Evolutionary conservation across 2,888 invertebrate genomes (phyloP), one percentile per base, ranked within the genome.

Genomic region (Candidula unifasciata): DNA sequence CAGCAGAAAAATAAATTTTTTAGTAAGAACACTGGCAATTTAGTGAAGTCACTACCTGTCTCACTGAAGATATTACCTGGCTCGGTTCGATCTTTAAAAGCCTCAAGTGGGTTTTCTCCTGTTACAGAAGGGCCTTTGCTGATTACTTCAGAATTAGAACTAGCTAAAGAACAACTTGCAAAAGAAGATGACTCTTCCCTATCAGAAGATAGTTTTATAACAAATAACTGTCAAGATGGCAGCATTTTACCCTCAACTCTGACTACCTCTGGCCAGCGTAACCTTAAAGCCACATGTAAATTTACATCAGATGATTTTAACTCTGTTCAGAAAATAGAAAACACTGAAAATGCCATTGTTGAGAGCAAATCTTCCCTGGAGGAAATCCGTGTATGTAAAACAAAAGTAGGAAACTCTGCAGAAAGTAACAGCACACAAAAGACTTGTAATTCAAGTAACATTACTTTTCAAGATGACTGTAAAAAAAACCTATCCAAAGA

Each of bases 151-250:
- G 30, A 16, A 33, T 21, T 30, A 0, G 2, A 54, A 1, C 30
- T 54, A 30, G 30, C 3, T 52, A 30, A 54, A 27, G 18, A 21
- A 30, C 52, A 57, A 33, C 21, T 5, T 52, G 35, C 24, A 18
- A 68, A 52, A 68, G 16, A 60, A 24, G 2, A 21, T 24, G 54
- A 82, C 73, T 73, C 64, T 16, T n/a, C 44, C 27, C 27, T 52
- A 33, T 16, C 68, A n/a, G 54, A n/a, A 24, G 68, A 82, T 35
- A 69, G 52, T n/a, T 60, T 1, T 33, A 68, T 68, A 8, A 35
- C 33, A 35, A 84, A 80, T 64, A 68, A 84, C 35, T 80, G 66
- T 52, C 81, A 77, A 3, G 85, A 78, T 69, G 81, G 81, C 0
- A 81, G 76, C 24, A 57, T 85, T 44, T 44, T 85, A n/a, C 35